Percentiles rank a stretch among this genome's conserved stretches.
phyloP scores from a whole-genome alignment of 2,888 invertebrate genomes.

The Zhengitettix transpicula region DNA sequence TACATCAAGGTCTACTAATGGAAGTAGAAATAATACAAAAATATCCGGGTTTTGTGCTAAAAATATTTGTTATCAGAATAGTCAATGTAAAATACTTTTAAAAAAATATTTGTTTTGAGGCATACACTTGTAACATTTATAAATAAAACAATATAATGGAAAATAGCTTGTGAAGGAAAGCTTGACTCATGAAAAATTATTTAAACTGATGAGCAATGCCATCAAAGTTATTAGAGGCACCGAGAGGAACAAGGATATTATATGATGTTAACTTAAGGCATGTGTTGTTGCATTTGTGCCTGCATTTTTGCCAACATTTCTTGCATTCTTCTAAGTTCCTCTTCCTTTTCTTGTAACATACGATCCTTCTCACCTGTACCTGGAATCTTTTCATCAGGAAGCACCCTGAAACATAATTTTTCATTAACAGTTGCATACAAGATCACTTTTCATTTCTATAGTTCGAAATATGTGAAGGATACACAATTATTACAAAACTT shows the following conservation, averaged over 20 bases:
- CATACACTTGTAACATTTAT: too few relatives aligned
- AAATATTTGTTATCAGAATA: too few relatives aligned
- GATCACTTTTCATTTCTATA: background rate
- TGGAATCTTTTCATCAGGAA: conserved; percentile 6
- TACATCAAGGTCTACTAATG: too few relatives aligned
- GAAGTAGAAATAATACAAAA: too few relatives aligned
- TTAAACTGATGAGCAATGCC: background rate
- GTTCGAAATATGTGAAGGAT: background rate
- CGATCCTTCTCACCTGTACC: conserved; percentile 50
- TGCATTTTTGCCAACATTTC: conserved; percentile 93
- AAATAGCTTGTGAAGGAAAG: too few relatives aligned
- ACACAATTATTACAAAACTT: conserved; percentile 18
- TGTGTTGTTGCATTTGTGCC: conserved; percentile 67
- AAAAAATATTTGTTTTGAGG: too few relatives aligned
- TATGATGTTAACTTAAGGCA: background rate
- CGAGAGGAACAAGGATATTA: background rate
- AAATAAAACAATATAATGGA: too few relatives aligned
- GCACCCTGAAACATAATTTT: background rate
- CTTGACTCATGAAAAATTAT: too few relatives aligned
- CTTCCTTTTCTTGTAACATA: conserved; percentile 79
- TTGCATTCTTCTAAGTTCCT: conserved; percentile 85
- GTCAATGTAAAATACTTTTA: too few relatives aligned
- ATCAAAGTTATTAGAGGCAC: background rate
- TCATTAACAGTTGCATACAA: background rate
- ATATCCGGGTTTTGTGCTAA: too few relatives aligned